Conservation (phyloP, 53 echinoderm and acorn worm species). For the Holothuria leucospilota region DNA sequence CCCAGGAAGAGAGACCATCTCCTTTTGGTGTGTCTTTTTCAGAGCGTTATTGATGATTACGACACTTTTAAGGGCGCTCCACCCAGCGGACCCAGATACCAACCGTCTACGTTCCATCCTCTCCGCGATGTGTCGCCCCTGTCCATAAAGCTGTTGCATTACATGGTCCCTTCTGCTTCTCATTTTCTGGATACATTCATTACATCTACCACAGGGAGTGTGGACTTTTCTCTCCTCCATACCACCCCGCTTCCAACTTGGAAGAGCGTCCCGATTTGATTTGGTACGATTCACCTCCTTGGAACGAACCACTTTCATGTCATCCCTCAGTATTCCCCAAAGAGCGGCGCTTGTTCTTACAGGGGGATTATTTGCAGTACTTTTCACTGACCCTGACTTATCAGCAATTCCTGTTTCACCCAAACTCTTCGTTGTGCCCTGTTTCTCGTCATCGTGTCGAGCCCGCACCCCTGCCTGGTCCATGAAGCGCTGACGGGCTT, state of each 20-base stretch:
- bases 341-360: background rate
- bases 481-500: constrained; percentile 19
- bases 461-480: background rate
- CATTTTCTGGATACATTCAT: background rate
- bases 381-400: background rate
- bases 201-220: constrained; percentile 9
- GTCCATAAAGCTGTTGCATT: constrained; percentile 48
- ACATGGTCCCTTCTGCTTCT: background rate
- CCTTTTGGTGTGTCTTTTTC: constrained; percentile 10
- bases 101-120: constrained; percentile 56
- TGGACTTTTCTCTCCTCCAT: background rate
- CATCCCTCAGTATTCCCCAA: background rate
- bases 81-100: constrained; percentile 21
- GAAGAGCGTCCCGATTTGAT: background rate
- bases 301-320: background rate
- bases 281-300: background rate
- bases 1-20: background rate
- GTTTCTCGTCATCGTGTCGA: background rate
- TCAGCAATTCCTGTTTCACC: background rate
- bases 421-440: background rate
- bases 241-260: background rate
- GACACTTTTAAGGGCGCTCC: constrained; percentile 25
- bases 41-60: constrained; percentile 24
- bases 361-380: background rate
- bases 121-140: constrained; percentile 58